Base-by-base conservation (phyloP, 2,797 vertebrate species). In the Rhyacichthys aspro region DNA sequence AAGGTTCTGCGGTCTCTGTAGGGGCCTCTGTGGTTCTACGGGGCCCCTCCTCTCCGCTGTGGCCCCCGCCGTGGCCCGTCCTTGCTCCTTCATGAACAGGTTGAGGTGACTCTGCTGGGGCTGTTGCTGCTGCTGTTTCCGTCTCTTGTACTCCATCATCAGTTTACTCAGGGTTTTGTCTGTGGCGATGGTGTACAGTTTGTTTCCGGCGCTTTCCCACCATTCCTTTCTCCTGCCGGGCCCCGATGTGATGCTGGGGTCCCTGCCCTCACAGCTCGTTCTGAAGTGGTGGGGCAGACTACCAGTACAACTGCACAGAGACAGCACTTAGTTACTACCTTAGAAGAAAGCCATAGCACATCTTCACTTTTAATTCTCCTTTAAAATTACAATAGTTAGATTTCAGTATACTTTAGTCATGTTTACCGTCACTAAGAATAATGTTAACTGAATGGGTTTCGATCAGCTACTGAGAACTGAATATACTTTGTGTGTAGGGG, bases 121-220 rank as follows among this genome's bases (percentile, higher is more conserved):
- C 72, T 92, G 94, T 56, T 93, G 95, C 81, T 95, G 94, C 79
- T 94, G 95, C 84, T 98, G 96, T 48, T 94, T 97, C 84, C 96
- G 89, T 70, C 92, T 95, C 60, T 97, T 99, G 77, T 99, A 99
- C 66, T 99, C 96, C 1, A 93, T 93, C 95, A 99, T 95, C 54
- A 99, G 84, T 80, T 97, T 98, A 9, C 94, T 94, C 72, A 99
- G 94, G 62, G 95, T 98, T 81, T 92, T 95, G 85, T 99, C 97
- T 0, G 96, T 92, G 8, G 97, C 97, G 55, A 98, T 97, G 69
- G 94, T 97, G 84, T 95, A 98, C 66, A 99, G 95, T 68, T 95
- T 98, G 90, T 95, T 98, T 0, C 97, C 93, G 0, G 97, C 96
- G 0, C 79, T 96, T 72, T 98, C 98, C 98, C 98, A 99, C 98